Base-by-base conservation (phyloP, 1,140 invertebrate species). In the Drosophila jambulina region DNA sequence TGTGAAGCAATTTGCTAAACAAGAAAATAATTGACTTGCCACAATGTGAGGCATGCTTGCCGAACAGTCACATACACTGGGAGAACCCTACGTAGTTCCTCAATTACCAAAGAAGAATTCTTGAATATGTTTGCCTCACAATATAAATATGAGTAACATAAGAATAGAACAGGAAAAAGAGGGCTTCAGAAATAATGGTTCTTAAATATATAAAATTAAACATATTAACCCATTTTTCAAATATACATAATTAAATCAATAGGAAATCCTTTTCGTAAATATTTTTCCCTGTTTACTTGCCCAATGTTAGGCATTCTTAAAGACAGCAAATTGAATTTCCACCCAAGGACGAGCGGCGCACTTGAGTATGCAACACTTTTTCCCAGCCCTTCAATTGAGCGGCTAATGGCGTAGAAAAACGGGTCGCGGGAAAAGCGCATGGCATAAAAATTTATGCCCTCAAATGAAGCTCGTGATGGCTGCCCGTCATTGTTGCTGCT, bases 11-110 rank as follows among this genome's bases (percentile, higher is more conserved):
- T 87, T 88, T 87, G 80, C 72, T 80, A 80, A 88, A 84, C 85
- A 87, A 84, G 80, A 88, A 88, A 87, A 87, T 87, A 87, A 87
- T 87, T 87, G 85, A 88, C 80, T 84, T 90, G 78, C 79, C 61
- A 77, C 79, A 78, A 78, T 67, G 51, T 75, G 68, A 54, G 63
- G 40, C 57, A 51, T 46, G 34, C 23, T 56, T 19, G 29, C 53
- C 25, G 43, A 25, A 32, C 27, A 21, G 36, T 29, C 32, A 27
- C 27, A 63, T 51, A 46, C 25, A 43, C 27, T 23, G 53, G 15
- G 9, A 54, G 19, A 36, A 54, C 4, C 8, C 12, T 9, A 32
- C 36, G 15, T 23, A 38, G 23, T 15, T 23, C 2, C 4, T 23
- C 5, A 3, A 17, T 10, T 23, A 36, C 32, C 4, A 34, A 34